These are phyloP conservation scores for Episyrphus balteatus DNA, from an alignment of 1,140 invertebrate genomes.

Conservation along the genomic window DNA sequence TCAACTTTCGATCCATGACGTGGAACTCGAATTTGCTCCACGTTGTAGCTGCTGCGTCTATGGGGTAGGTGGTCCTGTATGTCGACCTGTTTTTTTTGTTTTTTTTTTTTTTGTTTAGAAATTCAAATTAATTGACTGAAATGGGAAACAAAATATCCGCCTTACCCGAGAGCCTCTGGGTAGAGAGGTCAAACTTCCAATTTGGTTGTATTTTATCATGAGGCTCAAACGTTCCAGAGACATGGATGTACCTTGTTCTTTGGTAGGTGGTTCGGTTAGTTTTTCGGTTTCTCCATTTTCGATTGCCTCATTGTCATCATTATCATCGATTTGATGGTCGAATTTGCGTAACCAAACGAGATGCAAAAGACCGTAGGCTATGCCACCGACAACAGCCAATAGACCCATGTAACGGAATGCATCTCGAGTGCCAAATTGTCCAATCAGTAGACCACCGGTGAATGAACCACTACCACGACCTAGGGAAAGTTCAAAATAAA, in stretches of 20 bases:
- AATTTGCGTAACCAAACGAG: conserved; percentile 58
- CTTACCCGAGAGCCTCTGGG: conserved; percentile 46
- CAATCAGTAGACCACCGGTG: conserved; percentile 65
- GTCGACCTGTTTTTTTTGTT: conserved; percentile 21
- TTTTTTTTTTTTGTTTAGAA: neutral
- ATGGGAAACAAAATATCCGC: neutral
- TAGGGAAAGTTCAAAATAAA: conserved; percentile 33
- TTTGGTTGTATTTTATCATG: conserved; percentile 59
- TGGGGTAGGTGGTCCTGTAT: conserved; percentile 36
- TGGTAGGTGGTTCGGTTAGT: conserved; percentile 47
- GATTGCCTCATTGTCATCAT: conserved; percentile 35
- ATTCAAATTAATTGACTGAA: neutral
- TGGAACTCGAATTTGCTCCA: conserved; percentile 28
- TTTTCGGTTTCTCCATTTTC: conserved; percentile 46
- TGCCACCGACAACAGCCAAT: conserved; percentile 52
- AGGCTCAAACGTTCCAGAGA: conserved; percentile 55
- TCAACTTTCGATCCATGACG: conserved; percentile 46
- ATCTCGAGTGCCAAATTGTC: conserved; percentile 54
- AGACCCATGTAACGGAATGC: conserved; percentile 67
- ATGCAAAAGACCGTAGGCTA: conserved; percentile 58
- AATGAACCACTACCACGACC: conserved; percentile 65
- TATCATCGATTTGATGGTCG: conserved; percentile 36
- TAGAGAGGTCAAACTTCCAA: conserved; percentile 56
- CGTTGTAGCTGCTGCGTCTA: conserved; percentile 36
- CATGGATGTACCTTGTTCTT: conserved; percentile 52